These are phyloP conservation scores for Silurus glanis DNA, from an alignment of 2,113 vertebrate species.

Conservation along the genomic window DNA sequence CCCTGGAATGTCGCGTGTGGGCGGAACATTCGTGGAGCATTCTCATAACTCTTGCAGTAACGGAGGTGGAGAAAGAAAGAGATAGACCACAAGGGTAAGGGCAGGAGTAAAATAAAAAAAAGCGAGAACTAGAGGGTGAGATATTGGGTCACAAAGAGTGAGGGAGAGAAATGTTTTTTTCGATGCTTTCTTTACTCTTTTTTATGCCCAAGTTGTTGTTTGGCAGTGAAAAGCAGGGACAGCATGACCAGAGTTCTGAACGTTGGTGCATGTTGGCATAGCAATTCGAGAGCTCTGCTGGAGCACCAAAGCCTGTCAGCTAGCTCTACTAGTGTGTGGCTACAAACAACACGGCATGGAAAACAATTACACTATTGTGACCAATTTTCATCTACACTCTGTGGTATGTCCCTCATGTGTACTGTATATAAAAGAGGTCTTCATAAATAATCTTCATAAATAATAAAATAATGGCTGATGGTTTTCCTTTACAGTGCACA, in stretches of 20 bases:
- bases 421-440: constrained; percentile 28
- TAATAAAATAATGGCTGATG: constrained; percentile 16
- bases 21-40: constrained; percentile 69
- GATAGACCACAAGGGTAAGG: constrained; percentile 34
- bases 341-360: constrained; percentile 55
- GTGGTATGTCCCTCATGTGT: constrained; percentile 21
- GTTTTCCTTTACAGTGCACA: constrained; percentile 50
- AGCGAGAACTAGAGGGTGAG: constrained; percentile 33
- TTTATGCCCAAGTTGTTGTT: constrained; percentile 54
- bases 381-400: constrained; percentile 42
- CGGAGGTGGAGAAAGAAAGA: constrained; percentile 49
- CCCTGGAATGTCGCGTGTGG: constrained; percentile 70
- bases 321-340: constrained; percentile 61
- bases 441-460: constrained; percentile 2
- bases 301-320: constrained; percentile 64
- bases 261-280: constrained; percentile 65
- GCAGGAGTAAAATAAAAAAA: constrained; percentile 30
- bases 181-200: constrained; percentile 26
- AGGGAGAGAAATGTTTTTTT: constrained; percentile 26
- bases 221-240: constrained; percentile 66
- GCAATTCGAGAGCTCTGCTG: constrained; percentile 66
- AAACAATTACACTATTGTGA: constrained; percentile 57
- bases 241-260: constrained; percentile 70
- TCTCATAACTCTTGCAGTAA: constrained; percentile 43
- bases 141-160: constrained; percentile 29